Percentiles rank a stretch among this genome's conserved stretches.
These are phyloP conservation scores for Psittacula echo DNA, from an alignment of 2,797 vertebrate species.

Conservation along the genomic window DNA sequence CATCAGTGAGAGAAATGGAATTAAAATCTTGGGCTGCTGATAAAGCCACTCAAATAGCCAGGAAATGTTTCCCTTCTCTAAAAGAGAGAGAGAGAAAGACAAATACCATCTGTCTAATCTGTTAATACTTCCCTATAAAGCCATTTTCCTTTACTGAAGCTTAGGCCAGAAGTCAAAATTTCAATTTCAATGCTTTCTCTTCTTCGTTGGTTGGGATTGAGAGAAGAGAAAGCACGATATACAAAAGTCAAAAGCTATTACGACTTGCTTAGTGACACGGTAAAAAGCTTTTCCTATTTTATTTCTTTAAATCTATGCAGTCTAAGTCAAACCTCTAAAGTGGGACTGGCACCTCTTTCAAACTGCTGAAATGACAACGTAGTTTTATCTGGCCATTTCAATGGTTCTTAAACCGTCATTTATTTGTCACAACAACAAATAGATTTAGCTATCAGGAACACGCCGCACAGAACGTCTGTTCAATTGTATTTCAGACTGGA, in stretches of 20 bases:
- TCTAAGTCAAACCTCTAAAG: constrained; percentile 57
- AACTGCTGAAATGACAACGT: constrained; percentile 50
- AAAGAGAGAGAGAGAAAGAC: constrained; percentile 11
- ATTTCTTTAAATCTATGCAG: background rate
- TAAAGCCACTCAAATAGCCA: constrained; percentile 44
- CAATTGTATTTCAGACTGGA: constrained; percentile 51
- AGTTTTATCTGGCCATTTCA: constrained; percentile 66
- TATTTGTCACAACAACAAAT: constrained; percentile 63
- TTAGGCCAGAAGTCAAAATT: constrained; percentile 73
- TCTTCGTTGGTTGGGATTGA: constrained; percentile 55
- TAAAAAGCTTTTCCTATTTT: constrained; percentile 54
- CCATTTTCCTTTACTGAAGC: constrained; percentile 61
- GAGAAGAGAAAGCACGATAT: constrained; percentile 60
- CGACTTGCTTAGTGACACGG: constrained; percentile 56
- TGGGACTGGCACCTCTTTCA: constrained; percentile 62
- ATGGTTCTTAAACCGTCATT: constrained; percentile 62
- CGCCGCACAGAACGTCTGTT: constrained; percentile 23
- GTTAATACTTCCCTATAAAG: constrained; percentile 64
- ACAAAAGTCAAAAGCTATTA: constrained; percentile 54
- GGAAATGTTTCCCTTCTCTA: constrained; percentile 28
- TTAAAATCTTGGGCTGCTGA: constrained; percentile 27
- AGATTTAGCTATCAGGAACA: constrained; percentile 43
- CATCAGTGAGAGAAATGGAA: background rate
- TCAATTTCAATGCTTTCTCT: constrained; percentile 72
- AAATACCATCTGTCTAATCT: constrained; percentile 53